Evolutionary conservation across 2,113 vertebrate genomes (phyloP).

Genomic region (Tychaedon coryphoeus): DNA sequence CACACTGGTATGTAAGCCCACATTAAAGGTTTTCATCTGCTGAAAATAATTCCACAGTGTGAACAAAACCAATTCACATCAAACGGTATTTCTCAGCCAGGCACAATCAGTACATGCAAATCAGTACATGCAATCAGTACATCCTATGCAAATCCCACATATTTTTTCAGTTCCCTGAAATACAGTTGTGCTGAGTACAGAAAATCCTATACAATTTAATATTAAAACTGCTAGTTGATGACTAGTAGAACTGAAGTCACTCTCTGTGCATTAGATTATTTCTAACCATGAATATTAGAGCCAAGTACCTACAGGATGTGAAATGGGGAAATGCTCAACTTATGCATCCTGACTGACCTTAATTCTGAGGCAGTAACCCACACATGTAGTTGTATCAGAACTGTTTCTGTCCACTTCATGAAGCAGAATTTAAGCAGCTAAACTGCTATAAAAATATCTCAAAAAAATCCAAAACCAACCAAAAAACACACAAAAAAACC

Average conservation of each 20-base stretch:
- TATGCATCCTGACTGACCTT: neutral
- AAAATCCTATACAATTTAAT: neutral
- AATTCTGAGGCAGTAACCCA: neutral
- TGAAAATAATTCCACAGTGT: neutral
- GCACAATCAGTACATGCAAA: neutral
- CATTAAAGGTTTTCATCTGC: neutral
- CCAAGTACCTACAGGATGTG: neutral
- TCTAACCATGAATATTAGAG: neutral
- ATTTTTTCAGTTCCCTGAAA: neutral
- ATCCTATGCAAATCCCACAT: neutral
- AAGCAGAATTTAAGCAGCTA: neutral
- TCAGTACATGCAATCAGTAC: too few relatives aligned
- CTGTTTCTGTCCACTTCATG: neutral
- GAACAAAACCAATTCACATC: neutral
- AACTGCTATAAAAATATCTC: neutral
- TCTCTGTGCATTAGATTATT: neutral
- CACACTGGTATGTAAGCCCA: neutral
- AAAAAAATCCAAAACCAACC: neutral
- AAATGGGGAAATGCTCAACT: neutral
- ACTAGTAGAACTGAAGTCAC: neutral
- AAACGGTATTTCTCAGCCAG: neutral
- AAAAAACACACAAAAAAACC: neutral
- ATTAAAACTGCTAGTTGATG: neutral
- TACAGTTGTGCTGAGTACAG: fast-evolving
- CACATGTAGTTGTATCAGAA: neutral